Percentiles rank a stretch among this genome's conserved stretches.
These are phyloP conservation scores for Tapirus terrestris DNA, from an alignment of 2,113 vertebrate species.

Conservation along the genomic window DNA sequence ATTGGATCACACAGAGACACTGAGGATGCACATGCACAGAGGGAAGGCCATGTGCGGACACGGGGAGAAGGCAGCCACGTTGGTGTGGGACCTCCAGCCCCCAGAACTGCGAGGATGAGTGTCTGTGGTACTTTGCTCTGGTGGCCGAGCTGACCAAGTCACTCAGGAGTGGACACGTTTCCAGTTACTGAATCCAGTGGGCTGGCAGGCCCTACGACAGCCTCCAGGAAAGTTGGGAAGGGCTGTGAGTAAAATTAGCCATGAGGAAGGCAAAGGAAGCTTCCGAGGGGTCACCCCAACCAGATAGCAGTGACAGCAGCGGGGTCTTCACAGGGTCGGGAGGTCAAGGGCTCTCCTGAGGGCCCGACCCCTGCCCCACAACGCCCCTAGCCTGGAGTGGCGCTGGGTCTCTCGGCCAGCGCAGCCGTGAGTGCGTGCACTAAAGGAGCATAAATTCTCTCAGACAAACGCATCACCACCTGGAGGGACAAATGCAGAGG, in stretches of 20 bases:
- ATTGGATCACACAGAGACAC: background rate
- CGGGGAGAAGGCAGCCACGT: rapidly evolving
- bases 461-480: background rate
- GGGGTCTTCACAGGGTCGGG: background rate
- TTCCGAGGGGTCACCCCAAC: background rate
- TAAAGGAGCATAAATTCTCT: background rate
- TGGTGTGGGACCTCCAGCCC: background rate
- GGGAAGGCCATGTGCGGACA: rapidly evolving
- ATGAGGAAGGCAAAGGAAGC: background rate
- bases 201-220: background rate
- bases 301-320: no score
- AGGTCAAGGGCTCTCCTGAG: no score
- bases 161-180: background rate
- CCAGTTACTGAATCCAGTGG: background rate
- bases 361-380: no score
- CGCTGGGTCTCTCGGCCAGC: background rate
- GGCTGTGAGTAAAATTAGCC: background rate
- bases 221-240: background rate
- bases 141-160: background rate
- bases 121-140: no score
- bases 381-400: rapidly evolving
- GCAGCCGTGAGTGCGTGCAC: background rate
- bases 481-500: no score
- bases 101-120: no score
- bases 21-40: no score